Percentiles rank a stretch among this genome's conserved stretches.
phyloP scores from a whole-genome alignment of 2,797 vertebrate genomes.

The Alosa sapidissima region DNA sequence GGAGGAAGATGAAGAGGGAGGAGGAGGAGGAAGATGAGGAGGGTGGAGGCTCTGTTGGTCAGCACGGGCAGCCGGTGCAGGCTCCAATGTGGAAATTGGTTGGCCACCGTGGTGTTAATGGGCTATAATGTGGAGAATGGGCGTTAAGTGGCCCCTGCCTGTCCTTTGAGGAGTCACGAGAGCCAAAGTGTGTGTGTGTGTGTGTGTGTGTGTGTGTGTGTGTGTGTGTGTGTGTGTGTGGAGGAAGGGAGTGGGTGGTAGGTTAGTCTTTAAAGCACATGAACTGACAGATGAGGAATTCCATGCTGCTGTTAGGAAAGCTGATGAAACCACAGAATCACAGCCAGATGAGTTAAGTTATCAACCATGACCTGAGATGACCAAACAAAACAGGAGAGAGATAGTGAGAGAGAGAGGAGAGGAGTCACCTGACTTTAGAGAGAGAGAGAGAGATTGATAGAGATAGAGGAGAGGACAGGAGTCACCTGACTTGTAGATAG shows the following conservation, averaged over 20 bases:
- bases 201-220: slow-evolving; percentile 12
- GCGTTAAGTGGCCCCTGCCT: background rate
- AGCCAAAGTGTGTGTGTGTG: background rate
- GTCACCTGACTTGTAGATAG: background rate
- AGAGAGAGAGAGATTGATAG: too few relatives aligned
- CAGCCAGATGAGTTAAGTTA: background rate
- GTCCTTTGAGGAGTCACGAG: background rate
- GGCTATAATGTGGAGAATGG: background rate
- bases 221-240: background rate
- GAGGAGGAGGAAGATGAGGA: too few relatives aligned
- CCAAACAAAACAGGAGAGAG: background rate
- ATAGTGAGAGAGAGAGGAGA: background rate
- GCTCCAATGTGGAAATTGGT: background rate
- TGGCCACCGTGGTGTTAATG: slow-evolving; percentile 3
- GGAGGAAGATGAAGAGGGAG: too few relatives aligned
- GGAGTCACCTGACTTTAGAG: too few relatives aligned
- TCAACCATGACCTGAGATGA: background rate
- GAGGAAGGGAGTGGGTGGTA: background rate
- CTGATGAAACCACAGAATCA: background rate
- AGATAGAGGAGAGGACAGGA: background rate
- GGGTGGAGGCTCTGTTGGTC: background rate
- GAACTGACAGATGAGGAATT: too few relatives aligned
- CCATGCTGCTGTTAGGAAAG: background rate
- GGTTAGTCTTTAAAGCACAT: background rate
- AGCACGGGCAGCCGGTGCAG: background rate